Evolutionary conservation across 2,888 invertebrate genomes (phyloP), one percentile per base, ranked within the genome.

Genomic region (Pandemis cinnamomeana): DNA sequence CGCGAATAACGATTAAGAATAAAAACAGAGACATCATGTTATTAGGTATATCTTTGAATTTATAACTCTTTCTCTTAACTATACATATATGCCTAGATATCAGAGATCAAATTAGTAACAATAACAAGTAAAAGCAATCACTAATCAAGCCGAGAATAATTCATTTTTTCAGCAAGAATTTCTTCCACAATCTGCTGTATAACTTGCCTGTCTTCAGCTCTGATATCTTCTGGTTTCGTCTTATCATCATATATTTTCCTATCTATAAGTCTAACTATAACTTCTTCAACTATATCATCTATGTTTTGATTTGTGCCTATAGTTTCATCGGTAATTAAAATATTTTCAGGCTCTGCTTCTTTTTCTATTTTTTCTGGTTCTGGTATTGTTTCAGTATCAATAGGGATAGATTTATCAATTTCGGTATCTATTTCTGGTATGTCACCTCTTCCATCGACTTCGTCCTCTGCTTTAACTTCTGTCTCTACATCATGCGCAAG

Each of bases 231-330:
- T 36, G 90, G 92, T 83, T 93, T 95, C 4, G 92, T 91, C 82
- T 94, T 95, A 75, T 92, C 93, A 73, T 94, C 94, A 78, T 93
- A 94, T 80, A 95, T 90, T 87, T 95, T 95, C 80, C 94, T 91
- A 82, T 93, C 93, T 81, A 93, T 88, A 63, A 94, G 85, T 78
- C 93, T 90, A 64, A 80, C 78, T 80, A 94, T 92, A 61, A 94
- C 94, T 80, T 94, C 94, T 82, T 95, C 94, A 0, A 94, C 94
- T 75, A 94, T 94, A 11, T 85, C 85, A 77, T 94, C 91, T 73
- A 94, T 86, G 76, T 89, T 92, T 84, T 91, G 88, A 77, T 90
- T 88, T 42, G 86, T 86, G 55, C 79, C 82, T 73, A 81, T 86
- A 58, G 79, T 76, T 72, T 73, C 75, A 63, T 82, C 79, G 64